Evolutionary conservation across 2,888 invertebrate genomes (phyloP), one percentile per base, ranked within the genome.

Genomic region (Argyra leucocephala): DNA sequence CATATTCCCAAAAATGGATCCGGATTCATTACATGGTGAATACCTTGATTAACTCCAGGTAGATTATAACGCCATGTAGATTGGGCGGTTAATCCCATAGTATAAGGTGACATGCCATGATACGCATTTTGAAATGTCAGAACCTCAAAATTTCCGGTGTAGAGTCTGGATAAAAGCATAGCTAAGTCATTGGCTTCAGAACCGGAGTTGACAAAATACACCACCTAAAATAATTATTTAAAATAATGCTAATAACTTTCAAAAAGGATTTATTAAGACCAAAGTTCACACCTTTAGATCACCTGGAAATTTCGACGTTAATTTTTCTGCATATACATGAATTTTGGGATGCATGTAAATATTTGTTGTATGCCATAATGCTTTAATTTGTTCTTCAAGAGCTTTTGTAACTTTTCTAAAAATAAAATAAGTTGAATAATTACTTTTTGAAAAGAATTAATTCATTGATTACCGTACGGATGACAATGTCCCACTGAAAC

Each of bases 121-220:
- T 97, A 98, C 68, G 87, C 85, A 80, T 94, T 95, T 73, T 90
- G 88, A 64, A 98, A 82, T 0, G 94, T 89, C 37, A 98, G 81
- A 22, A 96, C 84, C 71, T 96, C 95, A 72, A 86, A 87, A 73
- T 89, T 87, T 1, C 89, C 88, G 0, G 97, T 96, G 76, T 94
- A 86, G 1, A 91, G 79, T 72, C 96, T 85, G 0, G 96, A 91
- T 79, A 99, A 83, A 36, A 95, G 76, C 70, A 93, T 83, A 0
- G 98, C 98, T 66, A 99, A 81, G 76, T 99, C 98, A 75, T 97
- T 98, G 0, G 98, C 97, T 80, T 99, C 98, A 6, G 95, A 93
- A 0, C 98, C 98, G 73, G 96, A 97, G 80, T 98, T 98, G 1
- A 94, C 91, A 72, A 97, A 86, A 76, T 95, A 96, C 2, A 92